Base-by-base conservation (phyloP, 2,888 invertebrate genomes). In the Dastarcus helophoroides region DNA sequence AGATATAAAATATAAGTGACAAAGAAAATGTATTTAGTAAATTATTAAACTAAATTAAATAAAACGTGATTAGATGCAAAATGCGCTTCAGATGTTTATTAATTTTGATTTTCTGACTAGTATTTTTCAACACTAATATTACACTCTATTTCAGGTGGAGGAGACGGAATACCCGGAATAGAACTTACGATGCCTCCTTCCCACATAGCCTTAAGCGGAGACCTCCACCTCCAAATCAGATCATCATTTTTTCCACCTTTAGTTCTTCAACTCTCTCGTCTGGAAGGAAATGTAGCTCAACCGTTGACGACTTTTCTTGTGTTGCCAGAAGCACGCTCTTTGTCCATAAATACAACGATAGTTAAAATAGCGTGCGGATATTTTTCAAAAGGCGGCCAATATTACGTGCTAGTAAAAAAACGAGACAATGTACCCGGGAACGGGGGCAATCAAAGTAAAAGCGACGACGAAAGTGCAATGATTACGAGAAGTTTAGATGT, bases 201-300 rank as follows among this genome's bases (percentile, higher is more conserved):
- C 26, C 78, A 84, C 54, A 76, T 78, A 36, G 84, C 84, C 15
- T 64, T 85, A 45, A 80, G 80, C 43, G 84, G 84, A 41, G 84
- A 85, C 59, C 71, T 85, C 36, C 76, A 76, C 54, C 71, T 85
- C 43, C 71, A 71, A 56, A 71, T 84, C 46, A 51, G 60, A 27
- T 65, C 66, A 10, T 54, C 64, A 14, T 55, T 62, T 14, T 56
- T 58, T 41, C 51, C 58, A 25, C 58, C 58, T 35, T 50, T 60
- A 23, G 46, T 56, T 26, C 50, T 64, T 43, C 60, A 59, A 42
- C 48, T 61, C 33, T 62, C 72, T 54, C 48, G 65, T 42, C 41
- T 62, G 47, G 56, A 67, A 53, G 53, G 59, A 48, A 56, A 54
- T 34, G 37, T 50, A 22, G 48, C 51, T 4, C 55, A 57, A 37